Percentiles rank a stretch among this genome's conserved stretches.
Conservation (phyloP, 2,797 vertebrate genomes). For the Aselliscus stoliczkanus region DNA sequence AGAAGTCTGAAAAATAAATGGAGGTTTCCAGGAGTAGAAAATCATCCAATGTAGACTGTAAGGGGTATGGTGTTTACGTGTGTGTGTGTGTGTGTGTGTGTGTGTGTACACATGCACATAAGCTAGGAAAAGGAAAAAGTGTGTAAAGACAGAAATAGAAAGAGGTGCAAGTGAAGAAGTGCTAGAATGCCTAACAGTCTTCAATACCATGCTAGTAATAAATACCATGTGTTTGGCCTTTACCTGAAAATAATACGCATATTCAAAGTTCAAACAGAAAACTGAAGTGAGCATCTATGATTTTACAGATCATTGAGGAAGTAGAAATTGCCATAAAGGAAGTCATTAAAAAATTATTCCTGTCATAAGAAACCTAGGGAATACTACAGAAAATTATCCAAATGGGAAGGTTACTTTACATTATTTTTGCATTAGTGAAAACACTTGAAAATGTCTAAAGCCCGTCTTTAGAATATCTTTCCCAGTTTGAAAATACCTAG, state of each 20-base stretch:
- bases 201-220: neutral
- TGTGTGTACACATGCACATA: no score
- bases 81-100: neutral
- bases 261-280: neutral
- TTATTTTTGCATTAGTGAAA: constrained; percentile 17
- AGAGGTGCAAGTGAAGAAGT: neutral
- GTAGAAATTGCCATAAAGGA: neutral
- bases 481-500: neutral
- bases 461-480: neutral
- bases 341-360: constrained; percentile 10
- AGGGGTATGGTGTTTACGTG: neutral
- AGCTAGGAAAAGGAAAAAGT: neutral
- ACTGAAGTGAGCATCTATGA: neutral
- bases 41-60: neutral
- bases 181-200: neutral
- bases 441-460: constrained; percentile 10
- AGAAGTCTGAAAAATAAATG: neutral
- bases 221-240: neutral
- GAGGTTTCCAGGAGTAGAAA: neutral
- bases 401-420: neutral
- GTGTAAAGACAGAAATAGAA: neutral
- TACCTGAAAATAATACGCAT: neutral
- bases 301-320: neutral
- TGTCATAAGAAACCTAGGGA: neutral
- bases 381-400: constrained; percentile 18